phyloP scores from a whole-genome alignment of 2,113 vertebrate genomes.

The Riparia riparia region DNA sequence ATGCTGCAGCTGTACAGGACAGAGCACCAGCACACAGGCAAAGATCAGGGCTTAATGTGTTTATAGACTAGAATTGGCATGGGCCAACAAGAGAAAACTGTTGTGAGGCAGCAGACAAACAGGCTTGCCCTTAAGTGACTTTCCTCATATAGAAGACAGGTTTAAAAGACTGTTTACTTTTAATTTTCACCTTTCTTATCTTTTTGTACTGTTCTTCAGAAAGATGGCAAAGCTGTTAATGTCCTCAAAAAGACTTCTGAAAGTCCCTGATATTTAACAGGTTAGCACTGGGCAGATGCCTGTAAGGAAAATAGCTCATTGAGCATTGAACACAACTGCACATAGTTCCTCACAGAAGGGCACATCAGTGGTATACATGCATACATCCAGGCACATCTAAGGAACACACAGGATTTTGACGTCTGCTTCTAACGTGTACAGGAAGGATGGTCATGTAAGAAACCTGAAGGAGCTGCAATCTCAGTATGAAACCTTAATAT shows the following conservation, averaged over 20 bases:
- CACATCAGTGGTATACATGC: too few species aligned
- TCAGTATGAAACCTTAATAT: background rate
- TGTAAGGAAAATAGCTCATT: background rate
- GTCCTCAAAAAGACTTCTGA: background rate
- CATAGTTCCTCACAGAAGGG: background rate
- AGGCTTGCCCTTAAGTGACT: background rate
- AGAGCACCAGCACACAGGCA: background rate
- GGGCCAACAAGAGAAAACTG: background rate
- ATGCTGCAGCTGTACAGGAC: background rate
- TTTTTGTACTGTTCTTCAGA: background rate
- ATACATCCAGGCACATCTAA: background rate
- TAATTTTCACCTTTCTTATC: background rate
- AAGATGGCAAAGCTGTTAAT: background rate
- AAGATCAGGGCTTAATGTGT: background rate
- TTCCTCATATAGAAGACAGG: background rate
- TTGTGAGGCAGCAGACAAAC: background rate
- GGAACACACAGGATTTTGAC: background rate
- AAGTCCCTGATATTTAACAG: background rate
- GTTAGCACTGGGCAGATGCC: background rate
- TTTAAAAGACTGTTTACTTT: background rate
- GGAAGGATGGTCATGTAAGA: background rate
- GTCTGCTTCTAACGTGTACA: background rate
- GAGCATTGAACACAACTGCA: background rate
- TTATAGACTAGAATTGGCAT: background rate
- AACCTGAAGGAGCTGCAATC: background rate